phyloP scores from a whole-genome alignment of 2,113 vertebrate species.

The Scomber colias region DNA sequence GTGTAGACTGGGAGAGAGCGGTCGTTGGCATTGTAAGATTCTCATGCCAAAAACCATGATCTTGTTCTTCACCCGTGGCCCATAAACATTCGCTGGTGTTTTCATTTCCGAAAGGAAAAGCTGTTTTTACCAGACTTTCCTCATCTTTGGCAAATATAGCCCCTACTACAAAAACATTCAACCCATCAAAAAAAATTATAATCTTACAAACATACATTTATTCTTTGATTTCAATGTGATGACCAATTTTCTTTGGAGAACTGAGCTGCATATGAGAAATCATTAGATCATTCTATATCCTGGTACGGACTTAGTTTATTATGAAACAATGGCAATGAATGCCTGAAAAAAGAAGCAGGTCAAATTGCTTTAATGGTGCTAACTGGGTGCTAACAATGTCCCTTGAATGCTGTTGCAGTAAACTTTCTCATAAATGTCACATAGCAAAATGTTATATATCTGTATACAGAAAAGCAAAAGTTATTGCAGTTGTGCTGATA shows the following conservation, averaged over 20 bases:
- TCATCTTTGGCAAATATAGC: conserved; percentile 55
- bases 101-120: conserved; percentile 70
- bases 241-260: conserved; percentile 5
- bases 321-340: conserved; percentile 26
- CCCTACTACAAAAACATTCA: conserved; percentile 49
- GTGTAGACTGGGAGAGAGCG: conserved; percentile 15
- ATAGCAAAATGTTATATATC: conserved; percentile 54
- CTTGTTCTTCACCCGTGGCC: conserved; percentile 50
- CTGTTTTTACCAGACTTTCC: conserved; percentile 52
- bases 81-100: conserved; percentile 70
- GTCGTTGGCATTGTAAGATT: conserved; percentile 14
- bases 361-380: conserved; percentile 63
- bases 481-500: conserved; percentile 19
- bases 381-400: conserved; percentile 81
- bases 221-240: conserved; percentile 10
- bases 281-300: neutral
- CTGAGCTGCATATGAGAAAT: neutral
- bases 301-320: conserved; percentile 16
- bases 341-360: conserved; percentile 39
- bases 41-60: conserved; percentile 60
- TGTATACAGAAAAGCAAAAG: conserved; percentile 7
- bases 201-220: conserved; percentile 25
- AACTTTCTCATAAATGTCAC: conserved; percentile 80
- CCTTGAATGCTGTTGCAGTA: conserved; percentile 76
- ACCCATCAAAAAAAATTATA: conserved; percentile 33